Conservation (phyloP, 2,888 invertebrate genomes). For the Megalurothrips usitatus region DNA sequence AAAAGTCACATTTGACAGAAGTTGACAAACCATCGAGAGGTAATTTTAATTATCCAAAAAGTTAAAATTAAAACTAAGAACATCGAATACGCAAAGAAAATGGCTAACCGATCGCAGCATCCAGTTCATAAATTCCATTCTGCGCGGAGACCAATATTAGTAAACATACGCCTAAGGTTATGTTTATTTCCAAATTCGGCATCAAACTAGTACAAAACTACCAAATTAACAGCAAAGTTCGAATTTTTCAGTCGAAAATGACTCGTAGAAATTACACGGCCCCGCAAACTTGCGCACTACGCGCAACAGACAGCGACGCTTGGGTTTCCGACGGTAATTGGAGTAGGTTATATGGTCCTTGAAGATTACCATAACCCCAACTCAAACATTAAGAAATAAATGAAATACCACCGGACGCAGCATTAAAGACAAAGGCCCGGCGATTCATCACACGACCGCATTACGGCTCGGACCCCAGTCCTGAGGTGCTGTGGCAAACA, state of each 20-base stretch:
- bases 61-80: no score
- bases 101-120: background rate
- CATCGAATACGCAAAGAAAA: background rate
- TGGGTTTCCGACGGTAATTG: constrained; percentile 9
- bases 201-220: background rate
- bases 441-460: background rate
- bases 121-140: background rate
- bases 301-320: background rate
- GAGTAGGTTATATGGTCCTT: constrained; percentile 17
- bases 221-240: background rate
- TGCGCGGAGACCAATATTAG: background rate
- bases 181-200: background rate
- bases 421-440: background rate
- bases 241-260: no score
- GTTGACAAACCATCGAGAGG: background rate
- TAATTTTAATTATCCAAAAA: background rate
- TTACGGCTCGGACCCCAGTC: background rate
- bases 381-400: background rate
- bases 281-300: background rate
- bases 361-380: constrained; percentile 19
- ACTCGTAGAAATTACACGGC: background rate
- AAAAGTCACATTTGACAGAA: background rate
- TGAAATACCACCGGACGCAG: background rate
- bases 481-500: background rate
- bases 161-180: constrained; percentile 6